Evolutionary conservation across 1,140 invertebrate species (phyloP), one percentile per base, ranked within the genome.

Genomic region (Platorchestia sp.): DNA sequence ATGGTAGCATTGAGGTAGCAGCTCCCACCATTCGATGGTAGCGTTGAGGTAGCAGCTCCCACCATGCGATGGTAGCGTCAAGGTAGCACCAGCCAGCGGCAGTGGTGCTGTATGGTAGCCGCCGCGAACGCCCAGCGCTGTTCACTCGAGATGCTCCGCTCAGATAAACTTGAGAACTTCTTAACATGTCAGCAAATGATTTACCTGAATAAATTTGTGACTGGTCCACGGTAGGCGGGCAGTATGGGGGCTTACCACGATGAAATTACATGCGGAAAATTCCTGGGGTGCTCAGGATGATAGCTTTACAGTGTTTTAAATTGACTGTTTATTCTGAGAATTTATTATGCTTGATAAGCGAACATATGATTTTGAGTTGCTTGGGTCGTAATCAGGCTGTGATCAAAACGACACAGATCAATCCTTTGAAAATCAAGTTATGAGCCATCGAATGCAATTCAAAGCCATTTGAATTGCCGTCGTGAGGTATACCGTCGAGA

Each of bases 131-230:
- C 59, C 59, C 59, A 75, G 27, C 59, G 14, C 27, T 27, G 14
- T 27, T 75, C 59, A 75, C 59, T 75, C 59, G 59, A 75, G 59
- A 75, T 75, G 59, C 59, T 75, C 14, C 7, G 59, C 59, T 10
- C 59, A 75, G 59, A 75, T 75, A 75, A 75, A 75, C 59, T 75
- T 75, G 59, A 75, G 59, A 75, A 75, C 59, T 75, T 75, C 59
- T 75, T 75, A 75, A 75, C 59, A 75, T 75, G 59, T 75, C 59
- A 22, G 27, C 59, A 75, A 75, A 75, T 75, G 59, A 75, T 75
- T 36, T 27, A 75, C 59, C 59, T 27, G 59, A 75, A 75, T 75
- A 75, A 75, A 75, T 75, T 75, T 75, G 27, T 22, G 59, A 75
- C 14, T 10, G 27, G 59, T 75, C 59, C 10, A 3, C 59, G 27